Evolutionary conservation across 2,797 vertebrate genomes (phyloP), one percentile per base, ranked within the genome.

Genomic region (Bovichtus diacanthus): DNA sequence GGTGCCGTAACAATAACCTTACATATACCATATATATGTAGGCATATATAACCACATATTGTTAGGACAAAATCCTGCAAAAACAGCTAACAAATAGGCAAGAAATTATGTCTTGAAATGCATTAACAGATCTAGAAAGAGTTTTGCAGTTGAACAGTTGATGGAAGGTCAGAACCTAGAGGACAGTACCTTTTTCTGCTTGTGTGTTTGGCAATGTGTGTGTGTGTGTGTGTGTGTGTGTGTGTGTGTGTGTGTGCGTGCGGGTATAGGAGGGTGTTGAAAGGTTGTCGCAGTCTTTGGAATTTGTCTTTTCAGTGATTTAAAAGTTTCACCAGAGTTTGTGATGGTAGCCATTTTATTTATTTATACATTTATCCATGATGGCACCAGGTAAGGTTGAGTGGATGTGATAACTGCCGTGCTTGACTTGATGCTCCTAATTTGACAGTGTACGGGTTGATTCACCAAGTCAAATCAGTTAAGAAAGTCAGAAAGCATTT

Each of bases 381-480:
- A 44, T 3, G 54, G 6, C 54, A 25, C 1, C 43, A 65, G 61
- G 47, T 65, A 12, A 23, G 16, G 27, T 9, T 27, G 39, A 21
- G 16, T 27, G 34, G 34, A n/a, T 61, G 15, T 13, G 49, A 72
- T 49, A 46, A 55, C 27, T 27, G 29, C 31, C 49, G 4, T 1
- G 36, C 63, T 65, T 5, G 38, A 55, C 38, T 41, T 34, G 5
- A 56, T 29, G 55, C 50, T 43, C 15, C 47, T 38, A 18, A 76
- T 80, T 55, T 59, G 10, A 27, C 56, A 2, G 74, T 0, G 61
- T 27, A n/a, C 74, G 80, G 19, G 63, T 16, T 50, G 67, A 83
- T 78, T 78, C 62, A 61, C 21, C 62, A 19, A 74, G 66, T 60
- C 64, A 41, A 38, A 70, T 15, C n/a, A 72, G 60, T 21, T 29